phyloP scores from a whole-genome alignment of 2,888 invertebrate species.

The Seladonia tumulorum region DNA sequence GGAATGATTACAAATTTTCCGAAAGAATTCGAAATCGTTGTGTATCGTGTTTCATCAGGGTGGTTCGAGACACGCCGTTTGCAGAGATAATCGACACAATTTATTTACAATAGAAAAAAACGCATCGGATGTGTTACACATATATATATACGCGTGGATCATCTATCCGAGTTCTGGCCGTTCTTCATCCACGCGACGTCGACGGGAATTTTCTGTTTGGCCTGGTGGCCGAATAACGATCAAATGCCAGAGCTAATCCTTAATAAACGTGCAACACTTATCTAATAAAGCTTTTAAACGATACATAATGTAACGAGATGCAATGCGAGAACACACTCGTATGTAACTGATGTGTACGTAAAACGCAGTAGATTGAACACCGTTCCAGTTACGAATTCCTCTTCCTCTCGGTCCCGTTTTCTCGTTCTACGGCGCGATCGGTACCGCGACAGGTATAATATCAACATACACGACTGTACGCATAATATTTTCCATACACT shows the following conservation, averaged over 20 bases:
- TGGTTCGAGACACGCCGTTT: background rate
- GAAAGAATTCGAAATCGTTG: background rate
- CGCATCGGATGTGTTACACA: slow-evolving; percentile 40
- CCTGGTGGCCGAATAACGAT: slow-evolving; percentile 37
- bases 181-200: background rate
- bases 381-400: slow-evolving; percentile 27
- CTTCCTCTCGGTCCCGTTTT: background rate
- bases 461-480: background rate
- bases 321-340: slow-evolving; percentile 65
- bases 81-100: slow-evolving; percentile 59
- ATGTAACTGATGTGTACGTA: slow-evolving; percentile 51
- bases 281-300: slow-evolving; percentile 69
- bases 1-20: background rate
- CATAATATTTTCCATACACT: slow-evolving; percentile 4
- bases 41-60: background rate
- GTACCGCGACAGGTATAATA: background rate
- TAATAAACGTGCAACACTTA: slow-evolving; percentile 70
- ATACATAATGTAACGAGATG: slow-evolving; percentile 60
- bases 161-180: slow-evolving; percentile 23
- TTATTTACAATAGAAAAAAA: slow-evolving; percentile 76
- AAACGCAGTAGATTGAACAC: slow-evolving; percentile 47
- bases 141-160: slow-evolving; percentile 29
- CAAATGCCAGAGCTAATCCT: slow-evolving; percentile 57
- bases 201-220: background rate
- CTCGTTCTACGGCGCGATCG: slow-evolving; percentile 20